Evolutionary conservation across 2,113 vertebrate species (phyloP).

Genomic region (Plotosus lineatus): DNA sequence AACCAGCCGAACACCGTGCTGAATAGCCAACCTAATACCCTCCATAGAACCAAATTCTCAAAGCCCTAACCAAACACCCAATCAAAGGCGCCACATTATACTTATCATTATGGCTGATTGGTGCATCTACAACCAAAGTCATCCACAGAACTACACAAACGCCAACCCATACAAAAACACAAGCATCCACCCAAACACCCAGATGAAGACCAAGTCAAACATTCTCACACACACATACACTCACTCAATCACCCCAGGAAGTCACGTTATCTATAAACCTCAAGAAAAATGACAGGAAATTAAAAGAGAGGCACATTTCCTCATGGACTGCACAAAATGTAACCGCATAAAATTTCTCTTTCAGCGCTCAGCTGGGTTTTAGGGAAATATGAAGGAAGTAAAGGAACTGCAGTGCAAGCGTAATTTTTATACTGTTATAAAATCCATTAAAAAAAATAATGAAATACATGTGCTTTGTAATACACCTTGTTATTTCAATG

Average conservation of each 20-base stretch:
- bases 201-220: not conserved
- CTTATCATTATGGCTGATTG: no score
- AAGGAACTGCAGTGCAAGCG: not conserved
- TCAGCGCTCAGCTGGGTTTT: not conserved
- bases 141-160: not conserved
- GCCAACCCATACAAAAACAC: not conserved
- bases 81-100: no score
- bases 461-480: not conserved
- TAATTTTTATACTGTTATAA: not conserved
- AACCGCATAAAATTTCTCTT: not conserved
- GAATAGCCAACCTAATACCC: not conserved
- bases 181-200: not conserved
- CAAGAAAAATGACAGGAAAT: conserved; percentile 3
- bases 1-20: not conserved
- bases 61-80: not conserved
- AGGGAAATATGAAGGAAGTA: not conserved
- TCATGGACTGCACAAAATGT: not conserved
- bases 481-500: not conserved
- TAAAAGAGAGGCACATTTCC: not conserved
- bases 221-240: not conserved
- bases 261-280: not conserved
- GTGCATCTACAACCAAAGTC: no score
- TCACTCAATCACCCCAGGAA: not conserved
- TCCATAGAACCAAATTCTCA: no score
- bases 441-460: not conserved